A percentile compares a stretch with the other conserved stretches of the same genome.
Evolutionary conservation across 92 coral and sea anemone species (phyloP).

Genomic region (Porites lobata): DNA sequence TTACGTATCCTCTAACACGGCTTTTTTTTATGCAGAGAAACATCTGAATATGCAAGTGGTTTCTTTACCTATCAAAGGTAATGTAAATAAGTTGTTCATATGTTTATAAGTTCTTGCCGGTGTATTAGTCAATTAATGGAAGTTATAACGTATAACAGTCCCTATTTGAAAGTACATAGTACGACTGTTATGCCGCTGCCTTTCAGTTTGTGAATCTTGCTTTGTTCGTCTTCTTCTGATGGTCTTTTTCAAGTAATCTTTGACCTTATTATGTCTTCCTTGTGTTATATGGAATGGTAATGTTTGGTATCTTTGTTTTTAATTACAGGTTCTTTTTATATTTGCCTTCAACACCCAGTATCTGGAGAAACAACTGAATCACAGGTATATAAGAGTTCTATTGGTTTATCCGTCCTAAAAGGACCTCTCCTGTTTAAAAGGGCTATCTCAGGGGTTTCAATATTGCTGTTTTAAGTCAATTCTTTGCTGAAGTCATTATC

Average conservation of each 20-base stretch:
- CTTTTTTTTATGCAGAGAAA: slow-evolving; percentile 65
- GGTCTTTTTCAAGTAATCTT: too few relatives aligned
- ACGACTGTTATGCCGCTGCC: too few relatives aligned
- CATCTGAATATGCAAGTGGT: slow-evolving; percentile 97
- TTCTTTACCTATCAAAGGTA: slow-evolving; percentile 55
- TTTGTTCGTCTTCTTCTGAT: too few relatives aligned
- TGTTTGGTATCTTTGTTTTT: background rate
- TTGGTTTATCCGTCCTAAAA: background rate
- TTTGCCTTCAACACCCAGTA: slow-evolving; percentile 87
- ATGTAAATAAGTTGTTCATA: background rate
- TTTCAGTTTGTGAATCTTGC: too few relatives aligned
- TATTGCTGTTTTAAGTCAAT: background rate
- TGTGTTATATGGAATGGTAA: background rate
- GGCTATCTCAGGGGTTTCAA: background rate
- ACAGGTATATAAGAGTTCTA: background rate
- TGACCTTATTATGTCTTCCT: too few relatives aligned
- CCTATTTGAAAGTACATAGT: too few relatives aligned
- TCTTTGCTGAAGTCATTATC: background rate
- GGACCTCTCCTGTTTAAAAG: background rate
- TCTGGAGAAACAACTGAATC: slow-evolving; percentile 2
- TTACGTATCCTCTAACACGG: too few relatives aligned
- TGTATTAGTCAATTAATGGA: too few relatives aligned
- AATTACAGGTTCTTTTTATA: slow-evolving; percentile 84
- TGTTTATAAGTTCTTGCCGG: too few relatives aligned
- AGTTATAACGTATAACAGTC: too few relatives aligned